phyloP scores from a whole-genome alignment of 2,888 invertebrate genomes.

The Erannis defoliaria region DNA sequence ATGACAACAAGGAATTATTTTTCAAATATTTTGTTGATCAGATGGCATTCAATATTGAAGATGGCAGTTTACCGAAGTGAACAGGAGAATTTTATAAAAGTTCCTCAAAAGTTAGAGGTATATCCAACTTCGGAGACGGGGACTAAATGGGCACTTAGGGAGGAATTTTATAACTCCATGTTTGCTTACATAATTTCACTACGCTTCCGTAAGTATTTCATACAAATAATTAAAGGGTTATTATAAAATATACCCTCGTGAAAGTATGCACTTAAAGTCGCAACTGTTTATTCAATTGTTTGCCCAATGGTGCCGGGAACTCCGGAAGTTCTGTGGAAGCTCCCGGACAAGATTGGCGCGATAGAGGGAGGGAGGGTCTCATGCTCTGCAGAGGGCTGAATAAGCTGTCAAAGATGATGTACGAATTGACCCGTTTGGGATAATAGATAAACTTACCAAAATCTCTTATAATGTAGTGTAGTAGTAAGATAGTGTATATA shows the following conservation, averaged over 20 bases:
- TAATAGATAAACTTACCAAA: too few species aligned
- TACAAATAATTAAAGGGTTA: not conserved
- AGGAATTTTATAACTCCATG: slow-evolving; percentile 60
- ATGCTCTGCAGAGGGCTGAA: too few species aligned
- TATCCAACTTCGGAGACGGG: slow-evolving; percentile 65
- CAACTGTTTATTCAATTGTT: too few species aligned
- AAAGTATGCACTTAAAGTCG: not conserved
- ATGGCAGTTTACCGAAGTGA: slow-evolving; percentile 2
- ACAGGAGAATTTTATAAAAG: slow-evolving; percentile 68
- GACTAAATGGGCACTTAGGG: slow-evolving; percentile 50
- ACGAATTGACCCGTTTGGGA: too few species aligned
- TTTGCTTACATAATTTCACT: slow-evolving; percentile 13
- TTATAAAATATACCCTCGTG: not conserved
- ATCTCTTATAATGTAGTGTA: too few species aligned
- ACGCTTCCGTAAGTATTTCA: slow-evolving; percentile 7
- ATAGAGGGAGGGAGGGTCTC: too few species aligned
- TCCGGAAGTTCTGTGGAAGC: too few species aligned
- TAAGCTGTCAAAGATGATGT: too few species aligned
- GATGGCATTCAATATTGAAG: slow-evolving; percentile 31
- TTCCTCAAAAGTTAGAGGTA: slow-evolving; percentile 62
- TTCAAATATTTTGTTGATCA: slow-evolving; percentile 33
- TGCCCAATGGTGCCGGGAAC: too few species aligned
- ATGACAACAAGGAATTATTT: slow-evolving; percentile 12
- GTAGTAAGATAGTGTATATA: too few species aligned
- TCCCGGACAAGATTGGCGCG: too few species aligned